Conservation (phyloP, 2,113 vertebrate species). For the Centrocercus urophasianus region DNA sequence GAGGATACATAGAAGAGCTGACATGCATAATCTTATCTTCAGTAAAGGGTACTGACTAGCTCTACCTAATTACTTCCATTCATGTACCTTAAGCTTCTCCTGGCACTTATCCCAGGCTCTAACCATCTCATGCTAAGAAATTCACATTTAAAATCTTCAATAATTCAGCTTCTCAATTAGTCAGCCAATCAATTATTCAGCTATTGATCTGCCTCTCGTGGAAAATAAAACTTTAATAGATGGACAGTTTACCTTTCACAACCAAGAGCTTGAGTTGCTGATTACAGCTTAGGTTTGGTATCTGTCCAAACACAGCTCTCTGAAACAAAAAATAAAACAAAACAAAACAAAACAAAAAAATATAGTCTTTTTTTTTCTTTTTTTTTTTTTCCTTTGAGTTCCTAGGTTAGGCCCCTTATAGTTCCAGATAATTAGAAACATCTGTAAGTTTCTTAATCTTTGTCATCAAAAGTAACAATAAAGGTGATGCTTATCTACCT, state of each 20-base stretch:
- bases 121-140: neutral
- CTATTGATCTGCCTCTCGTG: slow-evolving; percentile 25
- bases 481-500: neutral
- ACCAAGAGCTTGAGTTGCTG: neutral
- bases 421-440: slow-evolving; percentile 16
- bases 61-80: neutral
- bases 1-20: neutral
- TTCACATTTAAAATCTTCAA: slow-evolving; percentile 40
- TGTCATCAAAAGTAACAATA: neutral
- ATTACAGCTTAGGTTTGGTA: neutral
- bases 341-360: too few relatives aligned
- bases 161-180: slow-evolving; percentile 57
- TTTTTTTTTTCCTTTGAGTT: neutral
- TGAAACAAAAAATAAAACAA: neutral
- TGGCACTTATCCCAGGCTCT: neutral
- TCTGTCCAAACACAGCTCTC: neutral
- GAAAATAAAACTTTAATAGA: slow-evolving; percentile 42
- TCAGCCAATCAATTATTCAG: slow-evolving; percentile 36
- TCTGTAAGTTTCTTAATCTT: neutral
- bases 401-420: neutral
- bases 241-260: neutral
- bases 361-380: too few relatives aligned
- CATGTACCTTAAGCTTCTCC: neutral
- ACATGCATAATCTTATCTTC: neutral
- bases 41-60: neutral